phyloP scores from a whole-genome alignment of 2,888 invertebrate species.

The Cacoxenus indagator region DNA sequence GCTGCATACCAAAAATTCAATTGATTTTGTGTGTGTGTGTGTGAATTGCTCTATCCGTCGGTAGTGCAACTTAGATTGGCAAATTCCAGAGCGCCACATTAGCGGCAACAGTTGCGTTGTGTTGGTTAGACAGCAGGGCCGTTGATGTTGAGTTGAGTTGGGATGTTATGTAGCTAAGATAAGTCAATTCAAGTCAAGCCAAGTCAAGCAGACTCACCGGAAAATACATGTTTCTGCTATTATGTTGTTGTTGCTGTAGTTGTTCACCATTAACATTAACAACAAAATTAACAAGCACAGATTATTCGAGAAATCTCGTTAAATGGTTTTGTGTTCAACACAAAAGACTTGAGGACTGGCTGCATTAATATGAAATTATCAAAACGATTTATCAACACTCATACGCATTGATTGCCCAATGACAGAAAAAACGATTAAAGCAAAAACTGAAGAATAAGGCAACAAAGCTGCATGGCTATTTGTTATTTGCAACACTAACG shows the following conservation, averaged over 20 bases:
- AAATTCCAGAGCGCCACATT: conserved; percentile 25
- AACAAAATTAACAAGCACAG: neutral
- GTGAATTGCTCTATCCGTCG: neutral
- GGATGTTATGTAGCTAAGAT: conserved; percentile 2
- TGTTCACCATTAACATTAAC: conserved; percentile 1
- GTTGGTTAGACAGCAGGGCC: too few relatives aligned
- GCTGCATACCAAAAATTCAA: conserved; percentile 37
- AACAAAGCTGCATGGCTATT: conserved; percentile 42
- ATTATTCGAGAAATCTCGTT: conserved; percentile 1
- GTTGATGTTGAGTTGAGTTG: neutral
- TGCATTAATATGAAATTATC: neutral
- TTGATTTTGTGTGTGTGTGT: conserved; percentile 36
- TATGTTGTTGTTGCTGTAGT: conserved; percentile 6
- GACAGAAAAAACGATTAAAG: neutral
- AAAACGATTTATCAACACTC: conserved; percentile 11
- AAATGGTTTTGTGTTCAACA: neutral
- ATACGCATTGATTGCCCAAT: conserved; percentile 14
- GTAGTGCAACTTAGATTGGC: conserved; percentile 4
- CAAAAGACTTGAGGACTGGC: neutral
- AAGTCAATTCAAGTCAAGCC: conserved; percentile 9
- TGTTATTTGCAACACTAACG: conserved; percentile 38
- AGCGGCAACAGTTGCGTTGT: neutral
- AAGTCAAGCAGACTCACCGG: conserved; percentile 17
- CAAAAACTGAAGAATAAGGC: neutral
- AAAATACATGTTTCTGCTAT: conserved; percentile 17